Evolutionary conservation across 2,888 invertebrate species (phyloP).

Genomic region (Dynastes maya): DNA sequence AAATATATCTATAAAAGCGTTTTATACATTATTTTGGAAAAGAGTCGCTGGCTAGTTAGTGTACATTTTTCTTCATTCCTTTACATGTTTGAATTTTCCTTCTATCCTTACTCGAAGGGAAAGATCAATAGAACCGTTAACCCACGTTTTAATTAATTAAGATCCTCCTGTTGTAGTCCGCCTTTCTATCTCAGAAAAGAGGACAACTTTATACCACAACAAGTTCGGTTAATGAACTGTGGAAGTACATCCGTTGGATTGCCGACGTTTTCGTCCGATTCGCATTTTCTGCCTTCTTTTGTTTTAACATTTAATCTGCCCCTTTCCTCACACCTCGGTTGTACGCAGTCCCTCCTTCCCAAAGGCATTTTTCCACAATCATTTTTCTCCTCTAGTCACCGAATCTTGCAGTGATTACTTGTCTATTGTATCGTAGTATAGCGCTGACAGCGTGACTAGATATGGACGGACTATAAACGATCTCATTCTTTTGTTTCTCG

Average conservation of each 20-base stretch:
- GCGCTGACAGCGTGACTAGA: background rate
- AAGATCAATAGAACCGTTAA: conserved; percentile 16
- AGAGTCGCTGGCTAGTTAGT: too few relatives aligned
- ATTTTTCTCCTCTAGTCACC: conserved; percentile 24
- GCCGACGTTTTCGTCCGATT: conserved; percentile 28
- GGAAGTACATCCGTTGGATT: conserved; percentile 13
- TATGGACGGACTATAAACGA: conserved; percentile 5
- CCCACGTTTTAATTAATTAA: conserved; percentile 38
- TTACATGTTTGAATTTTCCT: too few relatives aligned
- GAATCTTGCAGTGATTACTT: conserved; percentile 31
- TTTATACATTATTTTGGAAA: too few relatives aligned
- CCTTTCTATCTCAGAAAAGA: background rate
- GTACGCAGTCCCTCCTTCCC: conserved; percentile 9
- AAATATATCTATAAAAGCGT: too few relatives aligned
- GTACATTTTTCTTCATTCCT: background rate
- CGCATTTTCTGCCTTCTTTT: conserved; percentile 32
- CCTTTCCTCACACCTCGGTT: conserved; percentile 1
- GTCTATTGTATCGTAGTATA: conserved; percentile 22
- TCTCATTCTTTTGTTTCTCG: conserved; percentile 52
- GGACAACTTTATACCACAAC: background rate
- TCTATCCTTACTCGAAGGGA: too few relatives aligned
- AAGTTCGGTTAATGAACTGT: conserved; percentile 36
- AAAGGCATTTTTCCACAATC: conserved; percentile 18
- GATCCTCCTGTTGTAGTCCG: background rate
- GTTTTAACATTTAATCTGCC: conserved; percentile 38